Percentiles rank a stretch among this genome's conserved stretches.
Conservation (phyloP, 2,797 vertebrate species). For the Megalops cyprinoides region DNA sequence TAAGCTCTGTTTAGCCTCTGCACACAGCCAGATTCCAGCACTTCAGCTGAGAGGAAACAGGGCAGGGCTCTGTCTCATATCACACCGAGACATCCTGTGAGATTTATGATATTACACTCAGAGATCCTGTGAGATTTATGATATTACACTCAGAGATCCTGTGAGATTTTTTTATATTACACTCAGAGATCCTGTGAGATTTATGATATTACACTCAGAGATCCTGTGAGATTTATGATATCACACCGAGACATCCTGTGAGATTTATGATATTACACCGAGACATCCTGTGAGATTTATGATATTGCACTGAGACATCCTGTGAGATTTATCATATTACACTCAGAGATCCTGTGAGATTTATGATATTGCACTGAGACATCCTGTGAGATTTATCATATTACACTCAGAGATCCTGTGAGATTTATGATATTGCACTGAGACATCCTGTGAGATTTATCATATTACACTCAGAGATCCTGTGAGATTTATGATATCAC, state of each 20-base stretch:
- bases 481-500: not conserved
- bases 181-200: too few relatives aligned
- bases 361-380: too few relatives aligned
- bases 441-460: too few relatives aligned
- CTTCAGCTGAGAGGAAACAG: not conserved
- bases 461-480: not conserved
- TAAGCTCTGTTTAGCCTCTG: not conserved
- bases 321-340: not conserved
- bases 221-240: not conserved
- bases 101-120: not conserved
- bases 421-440: too few relatives aligned
- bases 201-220: not conserved
- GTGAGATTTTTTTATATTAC: too few relatives aligned
- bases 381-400: too few relatives aligned
- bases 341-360: too few relatives aligned
- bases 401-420: too few relatives aligned
- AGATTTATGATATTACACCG: not conserved
- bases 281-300: not conserved
- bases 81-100: not conserved
- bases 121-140: conserved; percentile 1
- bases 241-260: not conserved
- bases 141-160: too few relatives aligned
- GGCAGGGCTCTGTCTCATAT: not conserved
- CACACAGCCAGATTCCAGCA: not conserved
- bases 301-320: not conserved